Base-by-base conservation (phyloP, 2,113 vertebrate species). In the Cichladusa arquata region DNA sequence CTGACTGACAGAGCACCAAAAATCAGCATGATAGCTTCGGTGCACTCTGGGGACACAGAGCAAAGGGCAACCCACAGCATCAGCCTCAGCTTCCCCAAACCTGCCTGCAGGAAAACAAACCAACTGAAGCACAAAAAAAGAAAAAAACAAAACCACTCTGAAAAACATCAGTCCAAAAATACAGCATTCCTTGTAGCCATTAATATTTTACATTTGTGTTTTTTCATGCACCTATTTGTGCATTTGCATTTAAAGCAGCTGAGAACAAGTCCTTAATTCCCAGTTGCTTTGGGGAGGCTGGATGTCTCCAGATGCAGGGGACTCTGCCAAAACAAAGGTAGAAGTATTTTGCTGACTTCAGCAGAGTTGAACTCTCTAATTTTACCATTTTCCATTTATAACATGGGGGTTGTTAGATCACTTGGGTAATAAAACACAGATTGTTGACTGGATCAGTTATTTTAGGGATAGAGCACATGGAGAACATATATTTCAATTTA, bases 351-450 rank as follows among this genome's bases (percentile, higher is more conserved):
- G 85, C 66, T 73, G 85, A 85, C 76, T 90, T 88, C 26, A 77
- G 42, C 64, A 64, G 7, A 88, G 40, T 8, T 69, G 81, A 95
- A 85, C 74, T 83, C 70, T 70, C 61, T 26, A 73, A 67, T 61
- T 72, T 86, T 58, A 79, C 67, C 40, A 79, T 83, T 96, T 70
- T 40, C 50, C 88, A 42, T 83, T 92, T 87, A 92, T 73, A 33
- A 77, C 36, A 33, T 1, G 11, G 20, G 33, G 38, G 19, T 29
- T 50, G 29, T 64, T 58, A 40, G 72, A 90, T 90, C 90, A 93
- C 82, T 83, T 90, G 67, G 26, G 83, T 95, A 92, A 95, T 96
- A 93, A 92, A 95, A 80, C 73, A 90, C 82, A 95, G 87, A 92
- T 66, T 96, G 89, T 88, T 96, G 90, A 79, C 74, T 93, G 45